These are phyloP conservation scores for Chesias legatella DNA, from an alignment of 2,888 invertebrate genomes.

Conservation along the genomic window DNA sequence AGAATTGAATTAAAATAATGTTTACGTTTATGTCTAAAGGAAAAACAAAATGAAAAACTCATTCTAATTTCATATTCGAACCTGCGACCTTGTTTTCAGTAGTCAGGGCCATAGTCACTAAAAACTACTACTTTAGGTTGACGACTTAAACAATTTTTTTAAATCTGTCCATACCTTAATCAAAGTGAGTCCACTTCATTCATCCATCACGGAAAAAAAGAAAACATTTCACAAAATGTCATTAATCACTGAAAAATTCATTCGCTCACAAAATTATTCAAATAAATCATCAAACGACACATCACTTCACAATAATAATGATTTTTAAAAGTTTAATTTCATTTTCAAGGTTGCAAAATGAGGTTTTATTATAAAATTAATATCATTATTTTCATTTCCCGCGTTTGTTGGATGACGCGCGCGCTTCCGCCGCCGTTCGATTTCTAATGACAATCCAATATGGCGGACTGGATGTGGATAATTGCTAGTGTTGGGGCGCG, in stretches of 20 bases:
- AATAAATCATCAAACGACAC: constrained; percentile 4
- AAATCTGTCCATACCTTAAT: no score
- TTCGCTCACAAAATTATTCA: constrained; percentile 3
- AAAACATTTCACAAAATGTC: constrained; percentile 3
- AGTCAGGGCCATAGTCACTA: no score
- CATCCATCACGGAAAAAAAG: constrained; percentile 14
- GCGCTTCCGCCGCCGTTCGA: constrained; percentile 61
- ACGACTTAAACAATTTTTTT: no score
- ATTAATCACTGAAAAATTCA: neutral
- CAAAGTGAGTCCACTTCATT: neutral
- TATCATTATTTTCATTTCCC: constrained; percentile 36
- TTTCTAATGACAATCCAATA: constrained; percentile 73
- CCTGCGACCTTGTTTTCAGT: no score
- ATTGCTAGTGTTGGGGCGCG: constrained; percentile 45
- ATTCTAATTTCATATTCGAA: no score
- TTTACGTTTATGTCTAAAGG: no score
- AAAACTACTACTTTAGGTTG: no score
- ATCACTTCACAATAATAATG: neutral
- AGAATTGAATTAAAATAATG: no score
- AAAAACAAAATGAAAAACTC: no score
- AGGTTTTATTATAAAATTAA: neutral
- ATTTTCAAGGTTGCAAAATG: constrained; percentile 1
- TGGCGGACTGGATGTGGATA: constrained; percentile 57
- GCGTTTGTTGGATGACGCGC: constrained; percentile 45
- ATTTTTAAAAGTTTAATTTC: constrained; percentile 3